A percentile compares a stretch with the other conserved stretches of the same genome.
Evolutionary conservation across 1,140 invertebrate genomes (phyloP).

Genomic region (Papilio machaon): DNA sequence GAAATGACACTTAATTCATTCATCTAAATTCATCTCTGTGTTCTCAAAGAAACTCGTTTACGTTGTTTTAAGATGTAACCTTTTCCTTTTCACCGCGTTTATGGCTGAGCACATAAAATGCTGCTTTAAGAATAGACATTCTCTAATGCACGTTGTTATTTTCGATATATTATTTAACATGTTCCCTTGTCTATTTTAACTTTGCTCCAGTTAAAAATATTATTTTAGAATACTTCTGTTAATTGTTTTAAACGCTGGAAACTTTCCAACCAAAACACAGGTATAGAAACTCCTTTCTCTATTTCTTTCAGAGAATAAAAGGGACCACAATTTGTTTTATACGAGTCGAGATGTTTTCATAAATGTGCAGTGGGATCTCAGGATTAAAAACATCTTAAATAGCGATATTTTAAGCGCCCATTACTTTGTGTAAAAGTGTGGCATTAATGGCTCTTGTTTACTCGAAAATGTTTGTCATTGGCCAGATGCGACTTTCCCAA

Average conservation of each 20-base stretch:
- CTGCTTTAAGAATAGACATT: not conserved
- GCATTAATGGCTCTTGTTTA: slow-evolving; percentile 30
- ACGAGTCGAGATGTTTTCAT: not conserved
- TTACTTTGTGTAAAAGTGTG: slow-evolving; percentile 14
- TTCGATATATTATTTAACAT: not conserved
- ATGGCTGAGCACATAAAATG: slow-evolving; percentile 16
- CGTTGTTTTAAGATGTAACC: slow-evolving; percentile 15
- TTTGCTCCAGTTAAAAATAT: not conserved
- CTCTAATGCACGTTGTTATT: not conserved
- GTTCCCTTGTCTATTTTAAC: not conserved
- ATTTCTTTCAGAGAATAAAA: no score
- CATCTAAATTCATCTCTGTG: not conserved
- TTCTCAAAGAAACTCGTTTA: not conserved
- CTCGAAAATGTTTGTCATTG: slow-evolving; percentile 33
- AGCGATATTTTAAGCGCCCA: slow-evolving; percentile 18
- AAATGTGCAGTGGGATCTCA: not conserved
- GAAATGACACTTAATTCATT: not conserved
- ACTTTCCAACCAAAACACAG: no score
- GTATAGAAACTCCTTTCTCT: no score
- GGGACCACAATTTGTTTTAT: no score
- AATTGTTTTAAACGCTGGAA: not conserved
- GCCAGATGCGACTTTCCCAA: slow-evolving; percentile 29
- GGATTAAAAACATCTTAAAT: not conserved
- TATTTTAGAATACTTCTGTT: not conserved
- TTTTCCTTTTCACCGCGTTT: not conserved